Conservation (phyloP, 30 jellyfish, hydroid and myxozoan species). For the Cassiopea xamachana region DNA sequence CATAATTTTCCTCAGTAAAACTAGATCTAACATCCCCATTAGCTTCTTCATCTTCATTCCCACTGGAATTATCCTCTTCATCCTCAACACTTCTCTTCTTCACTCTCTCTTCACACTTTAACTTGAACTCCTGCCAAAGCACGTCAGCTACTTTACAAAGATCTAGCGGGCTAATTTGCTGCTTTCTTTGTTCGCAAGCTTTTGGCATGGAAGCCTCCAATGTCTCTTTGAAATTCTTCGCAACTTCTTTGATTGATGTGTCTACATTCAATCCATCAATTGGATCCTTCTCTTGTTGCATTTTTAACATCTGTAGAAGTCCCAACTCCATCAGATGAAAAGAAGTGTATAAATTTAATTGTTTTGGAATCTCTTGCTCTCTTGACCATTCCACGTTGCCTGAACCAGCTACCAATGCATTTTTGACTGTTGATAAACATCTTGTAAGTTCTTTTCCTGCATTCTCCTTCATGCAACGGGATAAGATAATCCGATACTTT, state of each 20-base stretch:
- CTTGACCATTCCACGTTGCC: constrained; percentile 57
- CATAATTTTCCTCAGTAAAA: constrained; percentile 26
- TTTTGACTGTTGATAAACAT: constrained; percentile 50
- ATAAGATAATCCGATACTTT: constrained; percentile 26
- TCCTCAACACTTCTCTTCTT: constrained; percentile 20
- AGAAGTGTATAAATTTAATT: constrained; percentile 17
- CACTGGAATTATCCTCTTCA: constrained; percentile 29
- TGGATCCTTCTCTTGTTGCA: constrained; percentile 57
- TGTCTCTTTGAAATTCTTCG: constrained; percentile 57
- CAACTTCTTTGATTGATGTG: constrained; percentile 43
- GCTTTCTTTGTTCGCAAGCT: constrained; percentile 57
- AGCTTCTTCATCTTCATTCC: not conserved
- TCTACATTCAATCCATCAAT: constrained; percentile 36
- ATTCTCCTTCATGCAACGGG: constrained; percentile 42
- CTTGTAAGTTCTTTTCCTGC: constrained; percentile 56
- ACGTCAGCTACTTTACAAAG: constrained; percentile 59
- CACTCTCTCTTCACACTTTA: constrained; percentile 53
- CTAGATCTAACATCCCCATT: not conserved
- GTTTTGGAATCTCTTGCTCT: constrained; percentile 63
- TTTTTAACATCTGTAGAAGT: constrained; percentile 54
- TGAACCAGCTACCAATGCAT: constrained; percentile 47
- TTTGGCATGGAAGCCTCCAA: constrained; percentile 13
- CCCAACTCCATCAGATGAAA: constrained; percentile 60
- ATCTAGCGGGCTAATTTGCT: constrained; percentile 36
- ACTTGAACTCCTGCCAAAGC: constrained; percentile 67